Base-by-base conservation (phyloP, 2,797 vertebrate species). In the Sciaenops ocellatus region DNA sequence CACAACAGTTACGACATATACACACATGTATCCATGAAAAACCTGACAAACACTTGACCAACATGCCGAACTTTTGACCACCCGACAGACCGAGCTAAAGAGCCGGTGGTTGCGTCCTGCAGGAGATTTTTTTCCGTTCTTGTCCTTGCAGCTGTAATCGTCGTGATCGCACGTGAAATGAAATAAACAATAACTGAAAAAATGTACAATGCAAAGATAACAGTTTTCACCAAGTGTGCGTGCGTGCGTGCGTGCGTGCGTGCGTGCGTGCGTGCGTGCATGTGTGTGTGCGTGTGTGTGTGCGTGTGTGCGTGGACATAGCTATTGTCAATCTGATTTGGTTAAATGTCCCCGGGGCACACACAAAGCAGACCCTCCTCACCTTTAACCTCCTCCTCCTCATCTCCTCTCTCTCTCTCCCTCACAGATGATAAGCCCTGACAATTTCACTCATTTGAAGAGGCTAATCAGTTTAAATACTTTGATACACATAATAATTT, bases 241-340 rank as follows among this genome's bases (percentile, higher is more conserved):
- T 28, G 83, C 55, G 66, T 50, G 34, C 42, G 89, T 95, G 94
- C 69, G 47, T 79, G 52, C 73, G 64, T 28, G 83, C 55, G 66
- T 50, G 34, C 42, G 89, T 95, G 94, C 69, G 47, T 79, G 52
- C 73, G 64, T 28, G 83, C 55, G 66, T 50, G 34, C 42, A 89
- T 95, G 94, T 72, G 47, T 79, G 52, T 75, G 64, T 28, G 83
- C 55, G 66, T 50, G 34, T 46, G 89, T 95, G 94, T 72, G 47
- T 79, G 52, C 73, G 64, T 28, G 83, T 59, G 66, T 50, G 34
- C 42, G 89, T 95, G 94, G 95, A 95, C 94, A 91, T 94, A 93
- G 95, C 97, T 96, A 96, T 96, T 97, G 94, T 94, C 97, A 97
- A 98, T 97, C 96, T 97, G 96, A 97, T 97, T 97, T 93, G 96